Evolutionary conservation across 1,140 invertebrate species (phyloP).

Genomic region (Tetramorium alpestre): DNA sequence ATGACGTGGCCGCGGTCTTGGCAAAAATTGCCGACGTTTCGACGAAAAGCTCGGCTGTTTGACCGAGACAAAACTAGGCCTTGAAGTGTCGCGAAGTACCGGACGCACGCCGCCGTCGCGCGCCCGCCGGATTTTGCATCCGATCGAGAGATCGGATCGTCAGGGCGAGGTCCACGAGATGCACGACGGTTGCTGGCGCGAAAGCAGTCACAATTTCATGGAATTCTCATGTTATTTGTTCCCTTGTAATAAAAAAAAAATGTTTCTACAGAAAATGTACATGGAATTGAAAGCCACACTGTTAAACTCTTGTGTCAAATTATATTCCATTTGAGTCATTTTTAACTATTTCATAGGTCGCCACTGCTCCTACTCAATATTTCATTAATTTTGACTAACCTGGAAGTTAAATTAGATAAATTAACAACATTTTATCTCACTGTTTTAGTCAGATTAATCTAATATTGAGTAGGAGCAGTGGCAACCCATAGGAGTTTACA

Average conservation of each 20-base stretch:
- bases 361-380: too few species aligned
- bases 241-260: background rate
- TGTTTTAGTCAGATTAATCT: too few species aligned
- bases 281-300: background rate
- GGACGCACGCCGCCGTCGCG: conserved; percentile 23
- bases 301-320: too few species aligned
- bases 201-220: background rate
- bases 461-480: too few species aligned
- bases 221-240: background rate
- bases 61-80: conserved; percentile 57
- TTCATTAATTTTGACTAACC: too few species aligned
- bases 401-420: too few species aligned
- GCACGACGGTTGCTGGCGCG: background rate
- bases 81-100: conserved; percentile 49
- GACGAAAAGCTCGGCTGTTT: conserved; percentile 34
- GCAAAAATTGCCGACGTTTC: conserved; percentile 67
- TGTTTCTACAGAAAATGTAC: background rate
- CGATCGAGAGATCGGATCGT: background rate
- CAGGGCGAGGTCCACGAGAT: background rate
- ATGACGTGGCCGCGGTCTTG: conserved; percentile 69
- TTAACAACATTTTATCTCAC: too few species aligned
- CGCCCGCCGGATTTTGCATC: conserved; percentile 22
- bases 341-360: too few species aligned
- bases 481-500: too few species aligned
- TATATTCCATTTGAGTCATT: too few species aligned